Conservation (phyloP, 2,888 invertebrate species). For the Piscicola geometra region DNA sequence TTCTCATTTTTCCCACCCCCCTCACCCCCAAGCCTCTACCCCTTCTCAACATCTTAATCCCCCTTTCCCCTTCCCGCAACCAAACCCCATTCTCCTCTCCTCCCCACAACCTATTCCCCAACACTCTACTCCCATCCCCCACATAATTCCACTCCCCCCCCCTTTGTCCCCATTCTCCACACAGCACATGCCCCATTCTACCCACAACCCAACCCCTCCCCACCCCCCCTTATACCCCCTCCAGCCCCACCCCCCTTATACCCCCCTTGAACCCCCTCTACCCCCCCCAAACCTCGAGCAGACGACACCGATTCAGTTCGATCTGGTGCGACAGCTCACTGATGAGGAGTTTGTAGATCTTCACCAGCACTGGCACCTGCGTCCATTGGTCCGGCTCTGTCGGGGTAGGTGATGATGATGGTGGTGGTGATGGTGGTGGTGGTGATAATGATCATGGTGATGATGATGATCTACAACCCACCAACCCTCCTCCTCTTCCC, state of each 20-base stretch:
- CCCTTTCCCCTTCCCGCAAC: too few species aligned
- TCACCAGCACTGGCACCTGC: slow-evolving; percentile 65
- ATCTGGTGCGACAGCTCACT: slow-evolving; percentile 64
- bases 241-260: not conserved
- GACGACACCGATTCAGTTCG: slow-evolving; percentile 54
- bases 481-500: too few species aligned
- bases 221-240: not conserved
- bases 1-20: too few species aligned
- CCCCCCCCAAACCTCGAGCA: slow-evolving; percentile 43
- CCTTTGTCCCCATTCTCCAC: not conserved
- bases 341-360: slow-evolving; percentile 69
- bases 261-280: not conserved
- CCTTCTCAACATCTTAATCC: too few species aligned
- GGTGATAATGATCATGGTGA: too few species aligned
- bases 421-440: not conserved
- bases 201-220: not conserved
- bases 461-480: too few species aligned
- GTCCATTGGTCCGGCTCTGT: slow-evolving; percentile 62
- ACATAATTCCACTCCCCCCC: not conserved
- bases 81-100: not conserved
- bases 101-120: too few species aligned
- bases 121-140: not conserved
- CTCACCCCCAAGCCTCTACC: too few species aligned
- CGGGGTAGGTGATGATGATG: slow-evolving; percentile 30
- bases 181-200: not conserved